phyloP scores from a whole-genome alignment of 2,113 vertebrate species.

The Pogonocichla stellata region DNA sequence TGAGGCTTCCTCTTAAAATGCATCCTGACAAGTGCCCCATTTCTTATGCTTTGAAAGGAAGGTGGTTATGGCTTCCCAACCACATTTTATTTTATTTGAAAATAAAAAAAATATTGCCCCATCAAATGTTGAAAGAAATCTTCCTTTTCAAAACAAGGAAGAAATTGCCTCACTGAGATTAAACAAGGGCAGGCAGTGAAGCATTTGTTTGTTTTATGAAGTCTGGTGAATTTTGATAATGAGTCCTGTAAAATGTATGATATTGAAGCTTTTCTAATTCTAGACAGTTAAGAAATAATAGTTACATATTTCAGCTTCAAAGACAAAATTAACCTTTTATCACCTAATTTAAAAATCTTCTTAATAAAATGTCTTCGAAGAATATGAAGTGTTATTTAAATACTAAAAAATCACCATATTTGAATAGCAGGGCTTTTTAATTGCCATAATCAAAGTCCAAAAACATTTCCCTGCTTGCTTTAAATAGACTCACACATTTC shows the following conservation, averaged over 20 bases:
- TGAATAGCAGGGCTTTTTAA: conserved; percentile 56
- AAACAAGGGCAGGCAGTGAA: conserved; percentile 39
- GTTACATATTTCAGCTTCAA: conserved; percentile 69
- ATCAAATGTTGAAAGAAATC: not conserved
- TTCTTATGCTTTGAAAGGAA: not conserved
- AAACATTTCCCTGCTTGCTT: conserved; percentile 40
- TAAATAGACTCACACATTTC: conserved; percentile 26
- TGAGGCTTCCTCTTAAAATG: not conserved
- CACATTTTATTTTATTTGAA: not conserved
- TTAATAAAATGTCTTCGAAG: conserved; percentile 47
- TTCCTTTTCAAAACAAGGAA: not conserved
- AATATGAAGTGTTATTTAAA: conserved; percentile 68
- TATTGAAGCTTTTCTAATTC: conserved; percentile 63
- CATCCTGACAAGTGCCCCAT: not conserved
- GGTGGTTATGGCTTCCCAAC: not conserved
- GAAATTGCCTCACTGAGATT: conserved; percentile 41
- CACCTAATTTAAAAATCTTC: conserved; percentile 64
- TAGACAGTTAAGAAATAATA: conserved; percentile 66
- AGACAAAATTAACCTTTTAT: conserved; percentile 76
- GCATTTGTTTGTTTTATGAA: conserved; percentile 62
- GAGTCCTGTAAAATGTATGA: conserved; percentile 50
- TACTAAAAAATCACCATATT: conserved; percentile 53
- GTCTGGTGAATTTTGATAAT: conserved; percentile 73
- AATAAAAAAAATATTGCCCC: not conserved
- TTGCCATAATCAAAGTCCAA: conserved; percentile 70